Percentiles rank a stretch among this genome's conserved stretches.
Conservation (phyloP, 1,140 invertebrate species). For the Ruditapes philippinarum region DNA sequence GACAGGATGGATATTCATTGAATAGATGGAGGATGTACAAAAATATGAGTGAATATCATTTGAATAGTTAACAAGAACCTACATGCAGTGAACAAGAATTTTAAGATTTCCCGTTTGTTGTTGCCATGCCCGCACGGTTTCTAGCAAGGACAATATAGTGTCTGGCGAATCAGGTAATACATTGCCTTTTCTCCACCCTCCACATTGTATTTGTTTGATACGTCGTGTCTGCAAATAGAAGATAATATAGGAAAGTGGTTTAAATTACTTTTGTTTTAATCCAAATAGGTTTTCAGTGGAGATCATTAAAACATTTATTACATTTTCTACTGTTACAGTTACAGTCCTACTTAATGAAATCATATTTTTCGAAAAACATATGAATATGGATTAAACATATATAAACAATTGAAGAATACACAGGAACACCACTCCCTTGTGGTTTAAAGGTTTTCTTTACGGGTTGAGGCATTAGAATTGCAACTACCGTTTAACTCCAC, state of each 20-base stretch:
- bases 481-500: too few relatives aligned
- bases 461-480: too few relatives aligned
- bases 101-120: background rate
- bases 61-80: background rate
- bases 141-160: background rate
- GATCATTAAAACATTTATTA: background rate
- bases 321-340: background rate
- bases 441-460: too few relatives aligned
- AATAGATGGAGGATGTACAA: too few relatives aligned
- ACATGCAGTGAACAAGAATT: conserved; percentile 44
- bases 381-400: too few relatives aligned
- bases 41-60: too few relatives aligned
- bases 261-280: too few relatives aligned
- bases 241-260: background rate
- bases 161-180: background rate
- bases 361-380: background rate
- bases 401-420: too few relatives aligned
- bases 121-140: background rate
- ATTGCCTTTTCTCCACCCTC: background rate
- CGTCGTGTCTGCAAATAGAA: background rate
- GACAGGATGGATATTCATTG: too few relatives aligned
- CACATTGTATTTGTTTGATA: background rate
- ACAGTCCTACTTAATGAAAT: background rate
- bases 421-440: too few relatives aligned
- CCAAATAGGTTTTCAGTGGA: too few relatives aligned